Conservation (phyloP, 2,797 vertebrate species). For the Micropoecilia bifurca region DNA sequence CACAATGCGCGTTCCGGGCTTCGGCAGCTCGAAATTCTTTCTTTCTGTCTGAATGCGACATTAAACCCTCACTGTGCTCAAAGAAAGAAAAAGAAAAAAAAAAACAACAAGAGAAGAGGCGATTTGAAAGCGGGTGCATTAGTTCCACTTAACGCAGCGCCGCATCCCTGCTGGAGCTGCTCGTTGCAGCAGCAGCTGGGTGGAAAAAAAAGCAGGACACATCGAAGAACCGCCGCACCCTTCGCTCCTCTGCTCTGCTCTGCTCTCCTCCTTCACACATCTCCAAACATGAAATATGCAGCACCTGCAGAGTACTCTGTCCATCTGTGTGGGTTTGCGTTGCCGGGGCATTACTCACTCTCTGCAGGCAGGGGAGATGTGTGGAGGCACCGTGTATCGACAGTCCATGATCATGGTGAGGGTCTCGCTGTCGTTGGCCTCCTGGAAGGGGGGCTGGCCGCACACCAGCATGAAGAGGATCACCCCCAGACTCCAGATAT, state of each 20-base stretch:
- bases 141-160: slow-evolving; percentile 69
- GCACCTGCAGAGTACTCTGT: slow-evolving; percentile 66
- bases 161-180: slow-evolving; percentile 59
- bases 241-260: slow-evolving; percentile 26
- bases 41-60: slow-evolving; percentile 22
- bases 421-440: slow-evolving; percentile 92
- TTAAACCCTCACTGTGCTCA: slow-evolving; percentile 57
- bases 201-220: slow-evolving; percentile 52
- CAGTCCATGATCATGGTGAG: slow-evolving; percentile 96
- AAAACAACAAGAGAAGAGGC: slow-evolving; percentile 42
- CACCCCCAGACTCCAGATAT: slow-evolving; percentile 92
- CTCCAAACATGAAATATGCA: slow-evolving; percentile 79
- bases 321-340: slow-evolving; percentile 45
- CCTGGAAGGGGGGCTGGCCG: slow-evolving; percentile 90
- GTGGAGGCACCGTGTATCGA: slow-evolving; percentile 85
- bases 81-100: slow-evolving; percentile 48
- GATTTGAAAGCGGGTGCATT: slow-evolving; percentile 66
- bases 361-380: slow-evolving; percentile 84
- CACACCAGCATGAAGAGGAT: slow-evolving; percentile 95
- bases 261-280: slow-evolving; percentile 54
- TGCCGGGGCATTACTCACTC: slow-evolving; percentile 80
- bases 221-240: slow-evolving; percentile 35
- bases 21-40: slow-evolving; percentile 10
- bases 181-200: slow-evolving; percentile 58
- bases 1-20: slow-evolving; percentile 23